phyloP scores from a whole-genome alignment of 2,113 vertebrate genomes.

The Ammodytes marinus region DNA sequence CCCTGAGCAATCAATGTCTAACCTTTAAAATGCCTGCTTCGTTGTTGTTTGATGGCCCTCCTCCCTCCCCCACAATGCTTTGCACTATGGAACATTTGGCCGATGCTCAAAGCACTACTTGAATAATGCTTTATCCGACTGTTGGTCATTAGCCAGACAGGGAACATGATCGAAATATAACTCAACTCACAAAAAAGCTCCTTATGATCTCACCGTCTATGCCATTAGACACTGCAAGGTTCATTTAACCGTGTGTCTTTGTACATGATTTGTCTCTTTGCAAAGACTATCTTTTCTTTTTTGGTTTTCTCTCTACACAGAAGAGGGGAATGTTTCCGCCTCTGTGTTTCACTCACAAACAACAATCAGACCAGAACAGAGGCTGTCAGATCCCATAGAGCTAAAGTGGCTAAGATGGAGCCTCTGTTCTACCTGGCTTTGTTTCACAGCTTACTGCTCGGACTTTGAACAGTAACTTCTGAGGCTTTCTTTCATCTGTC shows the following conservation, averaged over 20 bases:
- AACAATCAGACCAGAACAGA: slow-evolving; percentile 10
- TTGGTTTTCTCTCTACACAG: background rate
- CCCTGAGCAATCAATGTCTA: no score
- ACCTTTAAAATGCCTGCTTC: background rate
- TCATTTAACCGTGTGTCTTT: slow-evolving; percentile 6
- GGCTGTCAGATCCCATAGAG: background rate
- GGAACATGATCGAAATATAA: slow-evolving; percentile 6
- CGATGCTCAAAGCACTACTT: background rate
- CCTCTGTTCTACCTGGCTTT: background rate
- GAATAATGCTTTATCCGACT: slow-evolving; percentile 8
- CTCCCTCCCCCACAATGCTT: background rate
- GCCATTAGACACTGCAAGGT: background rate
- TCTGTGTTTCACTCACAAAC: background rate
- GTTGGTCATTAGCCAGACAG: slow-evolving; percentile 14
- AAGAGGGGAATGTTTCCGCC: background rate
- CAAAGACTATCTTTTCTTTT: background rate
- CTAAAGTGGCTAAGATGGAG: background rate
- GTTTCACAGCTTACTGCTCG: background rate
- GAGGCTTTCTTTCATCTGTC: background rate
- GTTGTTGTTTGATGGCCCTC: background rate
- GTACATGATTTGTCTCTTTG: background rate
- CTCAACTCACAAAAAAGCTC: background rate
- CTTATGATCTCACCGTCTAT: slow-evolving; percentile 4
- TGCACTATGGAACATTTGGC: background rate
- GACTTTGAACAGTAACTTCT: no score